These are phyloP conservation scores for Drosophila littoralis DNA, from an alignment of 1,140 invertebrate species.

Conservation along the genomic window DNA sequence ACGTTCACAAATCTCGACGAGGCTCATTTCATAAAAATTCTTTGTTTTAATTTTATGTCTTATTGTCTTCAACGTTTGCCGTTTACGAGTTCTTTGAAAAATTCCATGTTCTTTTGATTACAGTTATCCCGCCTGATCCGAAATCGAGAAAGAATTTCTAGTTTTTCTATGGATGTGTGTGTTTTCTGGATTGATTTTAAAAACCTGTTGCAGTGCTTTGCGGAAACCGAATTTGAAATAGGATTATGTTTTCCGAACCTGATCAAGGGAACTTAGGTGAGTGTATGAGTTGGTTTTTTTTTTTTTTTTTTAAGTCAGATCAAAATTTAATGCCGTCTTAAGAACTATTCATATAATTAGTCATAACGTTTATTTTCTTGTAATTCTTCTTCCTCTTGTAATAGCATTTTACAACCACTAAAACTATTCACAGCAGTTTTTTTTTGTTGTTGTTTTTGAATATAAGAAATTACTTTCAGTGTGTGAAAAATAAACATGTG, in stretches of 20 bases:
- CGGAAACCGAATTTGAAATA: conserved; percentile 64
- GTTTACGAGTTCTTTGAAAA: conserved; percentile 56
- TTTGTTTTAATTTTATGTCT: conserved; percentile 54
- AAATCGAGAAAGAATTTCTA: conserved; percentile 39
- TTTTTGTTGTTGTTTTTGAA: conserved; percentile 57
- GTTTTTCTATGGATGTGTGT: background rate
- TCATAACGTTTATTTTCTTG: conserved; percentile 55
- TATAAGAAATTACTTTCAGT: conserved; percentile 56
- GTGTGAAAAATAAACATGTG: conserved; percentile 7
- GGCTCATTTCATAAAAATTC: conserved; percentile 59
- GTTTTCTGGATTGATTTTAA: conserved; percentile 9
- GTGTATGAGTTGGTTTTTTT: conserved; percentile 26
- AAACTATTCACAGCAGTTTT: conserved; percentile 83
- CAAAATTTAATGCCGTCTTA: conserved; percentile 54
- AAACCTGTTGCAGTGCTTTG: conserved; percentile 44
- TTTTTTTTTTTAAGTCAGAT: conserved; percentile 16
- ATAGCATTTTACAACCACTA: conserved; percentile 82
- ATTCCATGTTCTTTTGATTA: conserved; percentile 57
- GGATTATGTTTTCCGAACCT: conserved; percentile 12
- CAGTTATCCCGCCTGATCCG: conserved; percentile 30
- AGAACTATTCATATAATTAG: conserved; percentile 68
- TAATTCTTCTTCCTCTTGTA: conserved; percentile 32
- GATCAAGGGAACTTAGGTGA: conserved; percentile 44
- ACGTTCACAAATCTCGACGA: conserved; percentile 52
- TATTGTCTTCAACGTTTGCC: conserved; percentile 76